Conservation (phyloP, 2,888 invertebrate species). For the Ptychoptera contaminata region DNA sequence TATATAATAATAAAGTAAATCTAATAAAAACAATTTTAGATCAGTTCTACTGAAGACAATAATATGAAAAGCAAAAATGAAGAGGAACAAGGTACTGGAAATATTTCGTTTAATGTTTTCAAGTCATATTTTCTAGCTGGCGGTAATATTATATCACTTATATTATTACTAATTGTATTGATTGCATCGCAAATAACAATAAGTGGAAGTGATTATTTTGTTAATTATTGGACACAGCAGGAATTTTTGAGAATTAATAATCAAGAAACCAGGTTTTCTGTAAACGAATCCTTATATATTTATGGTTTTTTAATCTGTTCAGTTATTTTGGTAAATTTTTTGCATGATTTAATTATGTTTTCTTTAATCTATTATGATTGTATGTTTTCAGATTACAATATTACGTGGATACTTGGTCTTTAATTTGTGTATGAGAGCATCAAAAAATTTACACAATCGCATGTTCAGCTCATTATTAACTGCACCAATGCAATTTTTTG, state of each 20-base stretch:
- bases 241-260: slow-evolving; percentile 22
- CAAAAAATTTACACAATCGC: slow-evolving; percentile 57
- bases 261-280: slow-evolving; percentile 7
- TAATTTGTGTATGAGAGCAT: slow-evolving; percentile 57
- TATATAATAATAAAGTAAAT: not conserved
- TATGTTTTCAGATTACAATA: slow-evolving; percentile 27
- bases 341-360: not conserved
- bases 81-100: slow-evolving; percentile 31
- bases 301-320: slow-evolving; percentile 18
- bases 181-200: slow-evolving; percentile 38
- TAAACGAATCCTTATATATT: slow-evolving; percentile 26
- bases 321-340: slow-evolving; percentile 5
- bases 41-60: no score
- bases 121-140: slow-evolving; percentile 34
- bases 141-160: slow-evolving; percentile 32
- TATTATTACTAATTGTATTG: slow-evolving; percentile 31
- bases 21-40: no score
- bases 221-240: slow-evolving; percentile 40
- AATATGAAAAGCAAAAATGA: slow-evolving; percentile 8
- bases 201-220: slow-evolving; percentile 44
- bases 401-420: slow-evolving; percentile 53
- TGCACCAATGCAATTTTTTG: slow-evolving; percentile 62
- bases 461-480: slow-evolving; percentile 69
- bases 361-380: slow-evolving; percentile 40
- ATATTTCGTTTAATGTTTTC: slow-evolving; percentile 29